Base-by-base conservation (phyloP, 2,888 invertebrate species). In the Ernsta delagoae region DNA sequence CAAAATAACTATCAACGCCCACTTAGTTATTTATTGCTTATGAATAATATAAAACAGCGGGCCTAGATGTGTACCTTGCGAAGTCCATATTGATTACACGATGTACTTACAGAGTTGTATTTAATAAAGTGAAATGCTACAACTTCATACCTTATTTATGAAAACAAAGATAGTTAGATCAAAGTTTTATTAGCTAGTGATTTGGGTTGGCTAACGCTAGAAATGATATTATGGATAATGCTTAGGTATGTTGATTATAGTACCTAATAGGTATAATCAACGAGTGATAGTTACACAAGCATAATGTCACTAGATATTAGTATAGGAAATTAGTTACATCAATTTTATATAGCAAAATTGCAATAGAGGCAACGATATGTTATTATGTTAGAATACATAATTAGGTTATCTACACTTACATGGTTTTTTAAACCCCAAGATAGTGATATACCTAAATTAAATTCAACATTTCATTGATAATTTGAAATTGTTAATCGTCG, bases 1-100 rank as follows among this genome's bases (percentile, higher is more conserved):
- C 56, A n/a, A 56, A 62, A 62, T 53, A 62, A 41, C 53, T 34
- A 62, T 53, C 39, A 62, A 36, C 36, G 62, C 53, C 62, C 45
- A 53, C 62, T 39, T 11, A 24, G 24, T 50, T 53, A 62, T 16
- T 50, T 39, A 53, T 62, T 62, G 53, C 53, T 24, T 50, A 53
- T 62, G 16, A 24, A 62, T 53, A 50, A 53, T 53, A 24, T 62
- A 62, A 62, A 62, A 50, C 39, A 39, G 16, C 6, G 62, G 62
- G 9, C 16, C 16, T 24, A 62, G 50, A 53, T 53, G 9, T 12
- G 34, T 50, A 36, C 62, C 62, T 53, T 50, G 50, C 16, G 39
- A 36, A 34, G 16, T 39, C 9, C 60, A 9, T 54, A 16, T 54
- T 34, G 11, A 34, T 8, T 34, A 11, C 9, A 54, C 5, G 12